Conservation (phyloP, 2,797 vertebrate genomes). For the Enteromius paludinosus region DNA sequence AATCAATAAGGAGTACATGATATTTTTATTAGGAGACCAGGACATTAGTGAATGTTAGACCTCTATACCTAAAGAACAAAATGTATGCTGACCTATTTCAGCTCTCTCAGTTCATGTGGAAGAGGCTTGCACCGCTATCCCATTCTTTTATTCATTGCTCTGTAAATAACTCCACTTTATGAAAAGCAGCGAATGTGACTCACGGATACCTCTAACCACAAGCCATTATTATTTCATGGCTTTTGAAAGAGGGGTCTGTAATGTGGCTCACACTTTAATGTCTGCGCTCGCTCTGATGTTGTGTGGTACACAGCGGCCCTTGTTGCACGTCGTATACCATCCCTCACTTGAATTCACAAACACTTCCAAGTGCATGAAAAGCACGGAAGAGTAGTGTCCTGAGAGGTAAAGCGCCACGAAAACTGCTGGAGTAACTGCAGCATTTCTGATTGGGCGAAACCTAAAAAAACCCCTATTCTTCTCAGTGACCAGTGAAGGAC, state of each 20-base stretch:
- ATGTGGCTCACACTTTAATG: constrained; percentile 78
- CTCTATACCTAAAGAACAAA: constrained; percentile 49
- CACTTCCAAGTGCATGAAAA: constrained; percentile 84
- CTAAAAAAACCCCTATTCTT: not conserved
- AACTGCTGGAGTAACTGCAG: constrained; percentile 70
- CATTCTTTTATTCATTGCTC: constrained; percentile 85
- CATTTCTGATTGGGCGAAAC: not conserved
- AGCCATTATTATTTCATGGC: constrained; percentile 86
- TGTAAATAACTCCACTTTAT: constrained; percentile 87
- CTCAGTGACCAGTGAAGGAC: constrained; percentile 25
- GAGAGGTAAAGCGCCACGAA: constrained; percentile 74
- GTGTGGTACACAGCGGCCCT: constrained; percentile 82
- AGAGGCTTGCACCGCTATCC: constrained; percentile 77
- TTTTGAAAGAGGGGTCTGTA: constrained; percentile 83
- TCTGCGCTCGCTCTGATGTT: constrained; percentile 81
- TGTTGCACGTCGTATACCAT: constrained; percentile 79
- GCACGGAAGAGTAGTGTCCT: constrained; percentile 73
- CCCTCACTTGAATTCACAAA: constrained; percentile 85
- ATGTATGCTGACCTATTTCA: constrained; percentile 65
- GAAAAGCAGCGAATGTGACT: constrained; percentile 85
- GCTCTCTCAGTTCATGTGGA: constrained; percentile 72
- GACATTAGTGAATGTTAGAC: not conserved
- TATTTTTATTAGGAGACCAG: not conserved
- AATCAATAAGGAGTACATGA: not conserved
- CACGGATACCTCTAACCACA: constrained; percentile 83